Evolutionary conservation across 2,888 invertebrate species (phyloP).

Genomic region (Hyppa rectilinea): DNA sequence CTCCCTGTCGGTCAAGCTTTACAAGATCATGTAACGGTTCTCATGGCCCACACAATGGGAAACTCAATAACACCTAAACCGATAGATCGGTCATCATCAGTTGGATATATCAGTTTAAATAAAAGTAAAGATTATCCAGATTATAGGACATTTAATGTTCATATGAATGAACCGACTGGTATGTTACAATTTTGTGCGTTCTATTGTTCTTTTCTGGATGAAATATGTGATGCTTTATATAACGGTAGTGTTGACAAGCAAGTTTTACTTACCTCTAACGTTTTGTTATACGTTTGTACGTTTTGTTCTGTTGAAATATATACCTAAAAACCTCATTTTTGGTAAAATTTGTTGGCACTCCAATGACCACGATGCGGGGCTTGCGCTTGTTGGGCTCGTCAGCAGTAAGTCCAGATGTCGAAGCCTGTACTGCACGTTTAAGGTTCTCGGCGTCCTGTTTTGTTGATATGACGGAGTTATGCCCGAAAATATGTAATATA

Average conservation of each 20-base stretch:
- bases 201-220: constrained; percentile 55
- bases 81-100: constrained; percentile 57
- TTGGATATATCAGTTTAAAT: constrained; percentile 91
- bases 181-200: constrained; percentile 50
- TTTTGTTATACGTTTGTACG: too few species aligned
- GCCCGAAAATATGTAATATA: too few species aligned
- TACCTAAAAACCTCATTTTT: too few species aligned
- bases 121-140: constrained; percentile 86
- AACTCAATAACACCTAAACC: background rate
- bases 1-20: constrained; percentile 84
- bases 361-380: too few species aligned
- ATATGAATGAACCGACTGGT: background rate
- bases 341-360: too few species aligned
- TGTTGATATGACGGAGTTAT: too few species aligned
- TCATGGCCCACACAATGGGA: background rate
- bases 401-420: too few species aligned
- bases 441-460: too few species aligned
- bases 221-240: constrained; percentile 64
- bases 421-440: too few species aligned
- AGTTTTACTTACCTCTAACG: constrained; percentile 50
- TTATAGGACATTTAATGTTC: constrained; percentile 68
- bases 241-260: constrained; percentile 54
- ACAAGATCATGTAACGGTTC: constrained; percentile 74
- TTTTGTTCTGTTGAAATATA: too few species aligned
- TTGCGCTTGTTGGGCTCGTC: too few species aligned